These are phyloP conservation scores for Alitta virens DNA, from an alignment of 2,888 invertebrate species.

Conservation along the genomic window DNA sequence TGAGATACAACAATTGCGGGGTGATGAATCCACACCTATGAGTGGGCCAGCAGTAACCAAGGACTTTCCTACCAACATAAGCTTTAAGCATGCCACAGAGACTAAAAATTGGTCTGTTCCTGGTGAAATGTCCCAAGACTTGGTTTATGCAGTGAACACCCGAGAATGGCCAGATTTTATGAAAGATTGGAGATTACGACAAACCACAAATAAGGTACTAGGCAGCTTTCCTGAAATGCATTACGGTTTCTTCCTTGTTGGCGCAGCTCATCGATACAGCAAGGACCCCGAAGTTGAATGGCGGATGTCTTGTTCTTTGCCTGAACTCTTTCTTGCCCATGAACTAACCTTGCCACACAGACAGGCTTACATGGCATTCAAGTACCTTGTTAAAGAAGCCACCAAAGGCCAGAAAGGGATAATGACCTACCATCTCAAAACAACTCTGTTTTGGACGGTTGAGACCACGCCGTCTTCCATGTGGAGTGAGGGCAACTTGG, in stretches of 20 bases:
- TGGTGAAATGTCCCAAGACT: too few species aligned
- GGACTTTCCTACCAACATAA: too few species aligned
- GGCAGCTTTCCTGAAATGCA: too few species aligned
- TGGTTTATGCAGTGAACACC: too few species aligned
- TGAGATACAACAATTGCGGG: too few species aligned
- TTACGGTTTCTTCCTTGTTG: constrained; percentile 1
- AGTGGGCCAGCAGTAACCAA: too few species aligned
- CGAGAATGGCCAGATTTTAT: too few species aligned
- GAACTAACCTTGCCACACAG: neutral
- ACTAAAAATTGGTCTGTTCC: too few species aligned
- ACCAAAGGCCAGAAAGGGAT: constrained; percentile 2
- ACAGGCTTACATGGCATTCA: constrained; percentile 6
- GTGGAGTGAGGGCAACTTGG: constrained; percentile 2
- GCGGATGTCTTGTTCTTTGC: constrained; percentile 6
- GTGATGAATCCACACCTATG: too few species aligned
- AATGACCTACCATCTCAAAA: constrained; percentile 8
- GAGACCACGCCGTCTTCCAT: neutral
- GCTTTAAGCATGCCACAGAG: too few species aligned
- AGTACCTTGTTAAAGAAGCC: neutral
- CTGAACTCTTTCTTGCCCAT: neutral
- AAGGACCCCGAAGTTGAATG: neutral
- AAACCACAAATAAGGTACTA: too few species aligned
- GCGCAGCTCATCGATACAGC: neutral
- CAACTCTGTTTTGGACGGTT: neutral
- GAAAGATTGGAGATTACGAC: too few species aligned